Conservation (phyloP, 2,888 invertebrate genomes). For the Acleris emargana region DNA sequence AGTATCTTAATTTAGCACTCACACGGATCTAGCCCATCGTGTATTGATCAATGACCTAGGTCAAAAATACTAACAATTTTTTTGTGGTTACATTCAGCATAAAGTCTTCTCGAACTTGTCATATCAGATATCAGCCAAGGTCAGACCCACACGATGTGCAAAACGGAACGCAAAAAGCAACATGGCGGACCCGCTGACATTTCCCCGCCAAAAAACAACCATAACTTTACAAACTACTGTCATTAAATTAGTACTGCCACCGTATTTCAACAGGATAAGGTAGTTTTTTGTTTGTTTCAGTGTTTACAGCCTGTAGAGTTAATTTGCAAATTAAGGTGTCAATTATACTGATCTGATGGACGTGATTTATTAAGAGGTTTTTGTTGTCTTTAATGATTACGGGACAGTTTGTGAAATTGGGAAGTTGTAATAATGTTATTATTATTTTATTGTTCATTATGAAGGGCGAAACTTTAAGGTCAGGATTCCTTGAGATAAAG, state of each 20-base stretch:
- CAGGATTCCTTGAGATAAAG: too few species aligned
- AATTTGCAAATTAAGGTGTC: conserved; percentile 28
- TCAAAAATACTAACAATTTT: too few species aligned
- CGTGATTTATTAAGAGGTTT: conserved; percentile 26
- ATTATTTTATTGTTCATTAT: too few species aligned
- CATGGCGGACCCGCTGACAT: conserved; percentile 21
- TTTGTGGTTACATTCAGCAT: not conserved
- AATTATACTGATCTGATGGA: conserved; percentile 18
- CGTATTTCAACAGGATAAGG: not conserved
- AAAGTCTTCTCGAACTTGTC: conserved; percentile 4
- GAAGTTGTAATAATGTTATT: conserved; percentile 1
- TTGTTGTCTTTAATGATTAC: conserved; percentile 14
- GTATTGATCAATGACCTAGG: too few species aligned
- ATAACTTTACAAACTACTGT: not conserved
- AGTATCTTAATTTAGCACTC: too few species aligned
- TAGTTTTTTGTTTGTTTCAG: not conserved
- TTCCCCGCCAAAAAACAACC: conserved; percentile 24
- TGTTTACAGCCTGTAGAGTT: not conserved
- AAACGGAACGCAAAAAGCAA: conserved; percentile 12
- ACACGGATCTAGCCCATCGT: too few species aligned
- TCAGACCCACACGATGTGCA: conserved; percentile 23
- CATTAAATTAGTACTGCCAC: not conserved
- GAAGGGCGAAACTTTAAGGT: too few species aligned
- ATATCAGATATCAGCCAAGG: conserved; percentile 24
- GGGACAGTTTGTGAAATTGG: not conserved